Conservation (phyloP, 2,797 vertebrate species). For the Microtus obscurus region DNA sequence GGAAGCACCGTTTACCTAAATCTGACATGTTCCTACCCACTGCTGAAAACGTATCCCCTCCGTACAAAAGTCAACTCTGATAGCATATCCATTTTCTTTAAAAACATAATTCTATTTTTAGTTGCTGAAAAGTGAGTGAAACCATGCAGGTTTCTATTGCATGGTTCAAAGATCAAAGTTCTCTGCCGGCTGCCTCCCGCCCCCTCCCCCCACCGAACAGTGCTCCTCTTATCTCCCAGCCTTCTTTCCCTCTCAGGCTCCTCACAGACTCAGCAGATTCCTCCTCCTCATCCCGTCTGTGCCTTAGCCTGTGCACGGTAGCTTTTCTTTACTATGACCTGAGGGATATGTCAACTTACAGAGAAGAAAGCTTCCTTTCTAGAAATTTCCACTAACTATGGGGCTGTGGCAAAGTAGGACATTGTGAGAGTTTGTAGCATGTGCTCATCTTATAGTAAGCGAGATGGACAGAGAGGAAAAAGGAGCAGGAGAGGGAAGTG, state of each 20-base stretch:
- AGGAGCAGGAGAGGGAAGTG: neutral
- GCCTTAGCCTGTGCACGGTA: neutral
- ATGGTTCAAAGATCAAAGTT: neutral
- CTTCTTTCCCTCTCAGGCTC: neutral
- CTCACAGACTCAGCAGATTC: neutral
- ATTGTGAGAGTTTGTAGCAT: neutral
- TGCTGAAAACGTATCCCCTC: neutral
- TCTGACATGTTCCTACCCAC: neutral
- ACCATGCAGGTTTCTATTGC: neutral
- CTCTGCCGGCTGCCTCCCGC: neutral
- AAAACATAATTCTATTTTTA: neutral
- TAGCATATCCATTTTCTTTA: neutral
- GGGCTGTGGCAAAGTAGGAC: neutral
- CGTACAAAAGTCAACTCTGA: conserved; percentile 2
- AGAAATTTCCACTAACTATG: too few species aligned
- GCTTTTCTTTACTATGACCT: neutral
- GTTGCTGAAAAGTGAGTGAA: neutral
- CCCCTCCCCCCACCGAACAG: too few species aligned
- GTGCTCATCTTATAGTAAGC: neutral
- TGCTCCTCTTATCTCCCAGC: neutral
- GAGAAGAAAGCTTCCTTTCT: too few species aligned
- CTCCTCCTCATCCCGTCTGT: neutral
- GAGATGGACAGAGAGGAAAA: too few species aligned
- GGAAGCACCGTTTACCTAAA: neutral
- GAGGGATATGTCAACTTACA: neutral